These are phyloP conservation scores for Chrysina gloriosa DNA, from an alignment of 2,888 invertebrate genomes.

Conservation along the genomic window DNA sequence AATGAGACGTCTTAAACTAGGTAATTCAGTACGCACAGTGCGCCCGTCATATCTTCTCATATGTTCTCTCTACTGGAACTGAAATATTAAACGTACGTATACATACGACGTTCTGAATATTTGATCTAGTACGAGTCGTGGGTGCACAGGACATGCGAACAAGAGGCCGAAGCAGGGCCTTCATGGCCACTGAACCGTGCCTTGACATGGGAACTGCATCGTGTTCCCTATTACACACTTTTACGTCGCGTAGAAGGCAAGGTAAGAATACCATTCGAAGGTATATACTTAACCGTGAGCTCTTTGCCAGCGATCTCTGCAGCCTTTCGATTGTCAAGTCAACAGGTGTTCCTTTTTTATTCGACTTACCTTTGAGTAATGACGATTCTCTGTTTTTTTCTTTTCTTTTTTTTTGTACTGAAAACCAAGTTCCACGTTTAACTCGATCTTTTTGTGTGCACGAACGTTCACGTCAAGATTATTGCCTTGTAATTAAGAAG, in stretches of 20 bases:
- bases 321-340: slow-evolving; percentile 28
- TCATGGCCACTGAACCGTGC: slow-evolving; percentile 50
- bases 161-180: slow-evolving; percentile 39
- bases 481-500: too few relatives aligned
- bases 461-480: too few relatives aligned
- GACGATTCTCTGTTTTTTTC: background rate
- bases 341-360: slow-evolving; percentile 32
- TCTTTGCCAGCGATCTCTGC: slow-evolving; percentile 12
- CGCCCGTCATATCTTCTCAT: slow-evolving; percentile 25
- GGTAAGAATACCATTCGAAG: slow-evolving; percentile 29
- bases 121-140: slow-evolving; percentile 39
- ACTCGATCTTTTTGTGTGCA: background rate
- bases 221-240: slow-evolving; percentile 40
- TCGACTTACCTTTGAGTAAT: slow-evolving; percentile 32
- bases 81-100: slow-evolving; percentile 37
- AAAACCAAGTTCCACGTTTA: background rate
- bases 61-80: slow-evolving; percentile 29
- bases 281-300: slow-evolving; percentile 35
- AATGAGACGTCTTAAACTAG: slow-evolving; percentile 13
- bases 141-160: slow-evolving; percentile 32
- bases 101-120: slow-evolving; percentile 32
- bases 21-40: slow-evolving; percentile 12
- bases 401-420: background rate
- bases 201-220: slow-evolving; percentile 48
- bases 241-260: slow-evolving; percentile 29